Base-by-base conservation (phyloP, 2,113 vertebrate genomes). In the Eupsittula cactorum region DNA sequence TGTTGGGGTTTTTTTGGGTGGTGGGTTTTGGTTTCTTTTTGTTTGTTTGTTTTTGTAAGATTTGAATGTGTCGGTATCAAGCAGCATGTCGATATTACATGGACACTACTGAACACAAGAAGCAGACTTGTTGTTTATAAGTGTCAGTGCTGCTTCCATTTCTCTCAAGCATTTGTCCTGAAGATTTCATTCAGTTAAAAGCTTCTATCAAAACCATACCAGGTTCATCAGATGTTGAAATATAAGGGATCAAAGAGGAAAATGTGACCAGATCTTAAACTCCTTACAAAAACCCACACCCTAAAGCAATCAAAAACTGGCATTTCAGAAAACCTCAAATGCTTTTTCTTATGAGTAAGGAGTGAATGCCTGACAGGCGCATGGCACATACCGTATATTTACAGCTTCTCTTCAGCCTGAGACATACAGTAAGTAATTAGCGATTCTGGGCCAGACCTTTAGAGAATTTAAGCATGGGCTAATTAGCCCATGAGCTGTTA, bases 391-490 rank as follows among this genome's bases (percentile, higher is more conserved):
- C 23, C 21, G 16, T 50, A 4, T 25, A 52, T 41, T 63, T 79
- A 64, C 33, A 94, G 41, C 18, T 29, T 84, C 57, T 76, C 76
- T 85, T 69, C 62, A 35, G n/a, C 33, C 44, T 77, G 53, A 25
- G 49, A 50, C 63, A 35, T 11, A 53, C 11, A 82, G 15, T 15
- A 89, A 15, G 2, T 90, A 92, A 85, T 79, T 69, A 92, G 53
- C 11, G 57, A 80, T 67, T 90, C 53, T 81, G 23, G 55, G 16
- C 50, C 69, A 89, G 94, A 88, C 50, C 73, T 78, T 81, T 27
- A 75, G 73, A 87, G 73, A 77, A 73, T 85, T 93, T 88, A 79
- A 88, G 63, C 27, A 86, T 70, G 86, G 86, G 37, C n/a, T 94
- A 88, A 95, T 88, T 85, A 96, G 42, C 9, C 69, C 35, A 76